Evolutionary conservation across 1,140 invertebrate genomes (phyloP).

Genomic region (Muscidifurax raptorellus): DNA sequence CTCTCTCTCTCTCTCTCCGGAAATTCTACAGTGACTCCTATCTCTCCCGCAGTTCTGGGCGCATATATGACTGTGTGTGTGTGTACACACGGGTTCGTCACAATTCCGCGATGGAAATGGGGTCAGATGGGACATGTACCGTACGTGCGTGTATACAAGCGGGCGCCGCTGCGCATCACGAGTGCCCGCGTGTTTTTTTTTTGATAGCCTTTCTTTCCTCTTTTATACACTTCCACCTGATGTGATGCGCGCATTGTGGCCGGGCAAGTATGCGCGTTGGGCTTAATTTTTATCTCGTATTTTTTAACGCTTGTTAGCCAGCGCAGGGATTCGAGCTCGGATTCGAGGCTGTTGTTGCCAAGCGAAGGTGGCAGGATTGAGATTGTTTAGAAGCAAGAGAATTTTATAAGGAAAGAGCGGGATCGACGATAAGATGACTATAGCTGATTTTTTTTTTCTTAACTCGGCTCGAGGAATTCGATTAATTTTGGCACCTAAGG

Average conservation of each 20-base stretch:
- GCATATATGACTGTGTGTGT: background rate
- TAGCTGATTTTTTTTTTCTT: too few species aligned
- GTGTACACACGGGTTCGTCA: background rate
- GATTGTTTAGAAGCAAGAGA: too few species aligned
- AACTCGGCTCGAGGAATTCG: too few species aligned
- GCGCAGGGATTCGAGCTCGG: too few species aligned
- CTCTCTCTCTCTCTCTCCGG: background rate
- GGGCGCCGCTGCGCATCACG: background rate
- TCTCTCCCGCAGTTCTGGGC: background rate
- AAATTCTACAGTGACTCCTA: background rate
- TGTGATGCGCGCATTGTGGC: too few species aligned
- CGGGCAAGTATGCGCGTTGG: background rate
- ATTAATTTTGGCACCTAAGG: too few species aligned
- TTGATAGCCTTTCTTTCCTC: background rate
- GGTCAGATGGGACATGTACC: background rate
- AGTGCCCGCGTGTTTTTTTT: background rate
- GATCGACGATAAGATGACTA: too few species aligned
- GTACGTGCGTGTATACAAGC: background rate
- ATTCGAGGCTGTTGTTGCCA: background rate
- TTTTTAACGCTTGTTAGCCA: conserved; percentile 16
- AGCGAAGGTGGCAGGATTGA: too few species aligned
- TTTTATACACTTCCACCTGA: background rate
- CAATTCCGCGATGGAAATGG: conserved; percentile 28
- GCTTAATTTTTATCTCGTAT: conserved; percentile 1
- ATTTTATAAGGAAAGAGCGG: too few species aligned